Evolutionary conservation across 1,140 invertebrate genomes (phyloP), one percentile per base, ranked within the genome.

Genomic region (Nylanderia fulva): DNA sequence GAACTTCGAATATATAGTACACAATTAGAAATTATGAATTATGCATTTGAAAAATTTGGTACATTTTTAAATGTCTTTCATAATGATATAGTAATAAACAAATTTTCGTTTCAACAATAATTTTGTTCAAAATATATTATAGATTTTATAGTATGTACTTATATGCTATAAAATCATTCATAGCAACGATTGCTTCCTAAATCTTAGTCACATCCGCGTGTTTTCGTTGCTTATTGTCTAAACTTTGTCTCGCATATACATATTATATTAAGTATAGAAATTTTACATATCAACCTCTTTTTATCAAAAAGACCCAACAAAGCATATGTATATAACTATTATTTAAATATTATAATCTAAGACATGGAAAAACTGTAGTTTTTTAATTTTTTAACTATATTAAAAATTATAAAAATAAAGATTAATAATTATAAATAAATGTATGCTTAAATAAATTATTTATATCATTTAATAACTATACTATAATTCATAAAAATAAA

Each of bases 61-160:
- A 64, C 29, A 77, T 77, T n/a, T n/a, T n/a, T 18, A 60, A 48
- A 48, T 9, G 4, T 56, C 11, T 76, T 52, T 63, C 76, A 82
- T 61, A 86, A 86, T 75, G 45, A 58, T 84, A 88, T 72, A 76
- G 45, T 60, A 87, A 86, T 86, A 89, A 86, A 89, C 77, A 88
- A 76, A 72, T 79, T 89, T 79, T n/a, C 87, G 39, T 56, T 86
- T 86, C 71, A 89, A 89, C 87, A 88, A 86, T 72, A 42, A 85
- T 42, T 63, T 79, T 86, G 72, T 88, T 86, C 84, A 88, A 89
- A 86, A 89, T 89, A 88, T 88, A 88, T 84, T 89, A 88, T 56
- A 88, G 86, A 45, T 88, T 89, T 88, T 69, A 88, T 88, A 86
- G 54, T 86, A 48, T 48, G 18, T 48, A 85, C 72, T 86, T 88